Percentiles rank a stretch among this genome's conserved stretches.
These are phyloP conservation scores for Drosophila emarginata DNA, from an alignment of 2,888 invertebrate species.

Conservation along the genomic window DNA sequence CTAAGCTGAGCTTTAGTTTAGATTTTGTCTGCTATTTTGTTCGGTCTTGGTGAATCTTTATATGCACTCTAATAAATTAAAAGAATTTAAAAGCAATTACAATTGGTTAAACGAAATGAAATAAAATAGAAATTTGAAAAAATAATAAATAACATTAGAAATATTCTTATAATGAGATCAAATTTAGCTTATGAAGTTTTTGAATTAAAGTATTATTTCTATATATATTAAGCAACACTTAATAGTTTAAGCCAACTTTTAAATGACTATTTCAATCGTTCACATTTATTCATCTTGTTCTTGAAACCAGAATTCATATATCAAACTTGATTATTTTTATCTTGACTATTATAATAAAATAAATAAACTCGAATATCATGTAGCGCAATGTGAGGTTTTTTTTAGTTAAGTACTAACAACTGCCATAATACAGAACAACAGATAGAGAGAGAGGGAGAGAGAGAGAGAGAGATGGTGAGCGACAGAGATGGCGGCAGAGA, in stretches of 20 bases:
- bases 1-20: background rate
- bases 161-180: too few relatives aligned
- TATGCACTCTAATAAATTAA: conserved; percentile 17
- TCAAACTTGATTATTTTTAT: background rate
- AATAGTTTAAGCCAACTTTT: too few relatives aligned
- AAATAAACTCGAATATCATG: background rate
- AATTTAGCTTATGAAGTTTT: too few relatives aligned
- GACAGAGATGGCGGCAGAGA: background rate
- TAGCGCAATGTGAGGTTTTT: conserved; percentile 3
- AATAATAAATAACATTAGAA: background rate
- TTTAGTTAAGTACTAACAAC: background rate
- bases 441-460: background rate
- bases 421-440: background rate
- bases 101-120: background rate
- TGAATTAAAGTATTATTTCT: too few relatives aligned
- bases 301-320: background rate
- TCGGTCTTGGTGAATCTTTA: background rate
- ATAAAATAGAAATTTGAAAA: background rate
- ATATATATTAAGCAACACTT: too few relatives aligned
- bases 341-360: background rate
- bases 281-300: too few relatives aligned
- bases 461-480: background rate
- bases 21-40: background rate
- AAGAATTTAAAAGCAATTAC: background rate
- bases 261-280: too few relatives aligned